Evolutionary conservation across 2,113 vertebrate species (phyloP), one percentile per base, ranked within the genome.

Genomic region (Podiceps cristatus): DNA sequence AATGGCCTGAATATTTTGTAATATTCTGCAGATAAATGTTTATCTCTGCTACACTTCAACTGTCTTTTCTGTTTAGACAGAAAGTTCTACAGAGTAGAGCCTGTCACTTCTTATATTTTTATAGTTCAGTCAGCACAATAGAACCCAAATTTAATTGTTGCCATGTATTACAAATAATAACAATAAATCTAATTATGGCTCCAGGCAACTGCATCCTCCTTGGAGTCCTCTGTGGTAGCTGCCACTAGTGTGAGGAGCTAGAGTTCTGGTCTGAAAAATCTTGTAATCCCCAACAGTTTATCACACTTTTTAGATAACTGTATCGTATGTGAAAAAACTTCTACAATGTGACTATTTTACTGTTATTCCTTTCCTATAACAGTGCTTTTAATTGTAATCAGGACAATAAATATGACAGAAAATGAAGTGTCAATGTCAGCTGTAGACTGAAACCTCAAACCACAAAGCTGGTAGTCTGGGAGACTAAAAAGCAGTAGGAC

Each of bases 361-460:
- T 81, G 89, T 93, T 63, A 62, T 56, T 95, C 66, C 37, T 91
- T 73, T 94, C 71, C 83, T 78, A 60, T 33, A 91, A 90, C 64
- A 86, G 80, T 78, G 53, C 24, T 95, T 98, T 94, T 92, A 97
- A 93, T 89, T 96, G 95, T 92, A 96, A 96, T 95, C 90, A 76
- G 87, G 86, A 64, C 87, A 96, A 93, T 97, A 97, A 97, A 98
- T 85, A 59, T 56, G 56, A 94, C 55, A 72, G 86, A 2, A n/a
- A 86, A 86, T 95, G 80, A 93, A 96, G 95, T 58, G 91, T 40
- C 66, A 88, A 11, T 62, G 85, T 87, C 87, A 91, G 83, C 82
- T 96, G 88, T 80, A 97, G 97, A 97, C 45, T 96, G 96, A 96
- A 97, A 92, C 81, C 76, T 91, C 87, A 93, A 97, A 96, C 84